These are phyloP conservation scores for Eptesicus fuscus DNA, from an alignment of 2,113 vertebrate species.

Conservation along the genomic window DNA sequence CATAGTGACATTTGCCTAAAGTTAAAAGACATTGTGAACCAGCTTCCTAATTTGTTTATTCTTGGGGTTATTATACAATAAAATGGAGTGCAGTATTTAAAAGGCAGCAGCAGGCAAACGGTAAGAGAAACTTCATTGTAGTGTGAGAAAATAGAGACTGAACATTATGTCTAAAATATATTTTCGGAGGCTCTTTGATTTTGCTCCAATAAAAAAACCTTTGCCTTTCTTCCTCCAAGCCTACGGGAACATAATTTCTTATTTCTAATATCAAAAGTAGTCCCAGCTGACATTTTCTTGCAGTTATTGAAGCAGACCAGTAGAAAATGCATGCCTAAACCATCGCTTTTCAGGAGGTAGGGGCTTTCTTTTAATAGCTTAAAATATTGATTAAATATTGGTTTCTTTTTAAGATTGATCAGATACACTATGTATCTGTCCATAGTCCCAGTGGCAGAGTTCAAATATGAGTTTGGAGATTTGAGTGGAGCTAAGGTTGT, in stretches of 20 bases:
- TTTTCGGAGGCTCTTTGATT: neutral
- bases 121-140: neutral
- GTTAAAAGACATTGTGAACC: slow-evolving; percentile 1
- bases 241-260: slow-evolving; percentile 7
- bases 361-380: neutral
- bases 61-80: neutral
- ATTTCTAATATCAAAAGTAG: neutral
- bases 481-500: neutral
- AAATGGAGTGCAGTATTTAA: neutral
- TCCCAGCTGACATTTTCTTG: neutral
- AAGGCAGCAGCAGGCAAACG: neutral
- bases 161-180: neutral
- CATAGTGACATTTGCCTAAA: neutral
- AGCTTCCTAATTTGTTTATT: slow-evolving; percentile 28
- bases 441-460: neutral
- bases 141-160: neutral
- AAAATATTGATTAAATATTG: neutral
- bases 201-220: neutral
- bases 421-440: neutral
- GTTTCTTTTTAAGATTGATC: neutral
- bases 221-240: neutral
- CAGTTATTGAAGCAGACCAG: neutral
- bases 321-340: neutral
- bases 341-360: neutral
- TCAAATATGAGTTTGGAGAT: slow-evolving; percentile 6